These are phyloP conservation scores for Zoroaster sp. DNA, from an alignment of 53 echinoderm and acorn worm genomes.

Conservation along the genomic window DNA sequence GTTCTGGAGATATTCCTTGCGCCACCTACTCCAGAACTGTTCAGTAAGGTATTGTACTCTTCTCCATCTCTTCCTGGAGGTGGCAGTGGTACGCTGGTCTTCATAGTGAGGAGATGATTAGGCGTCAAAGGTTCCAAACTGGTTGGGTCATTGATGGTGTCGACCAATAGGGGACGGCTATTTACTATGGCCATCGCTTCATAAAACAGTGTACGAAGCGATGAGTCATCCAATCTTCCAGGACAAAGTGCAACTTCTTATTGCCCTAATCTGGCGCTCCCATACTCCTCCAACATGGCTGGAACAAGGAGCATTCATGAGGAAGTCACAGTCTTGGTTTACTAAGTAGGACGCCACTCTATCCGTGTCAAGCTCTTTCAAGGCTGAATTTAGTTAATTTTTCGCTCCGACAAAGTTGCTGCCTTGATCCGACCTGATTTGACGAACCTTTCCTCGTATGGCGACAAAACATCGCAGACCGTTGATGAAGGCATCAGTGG, in stretches of 20 bases:
- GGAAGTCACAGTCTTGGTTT: too few species aligned
- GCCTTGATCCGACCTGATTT: slow-evolving; percentile 56
- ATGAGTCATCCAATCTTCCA: too few species aligned
- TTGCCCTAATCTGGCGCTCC: slow-evolving; percentile 54
- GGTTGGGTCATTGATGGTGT: not conserved
- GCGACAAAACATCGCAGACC: slow-evolving; percentile 59
- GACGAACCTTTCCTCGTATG: too few species aligned
- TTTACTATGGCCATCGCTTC: not conserved
- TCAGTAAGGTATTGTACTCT: too few species aligned
- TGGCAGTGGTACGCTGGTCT: slow-evolving; percentile 16
- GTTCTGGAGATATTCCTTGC: slow-evolving; percentile 48
- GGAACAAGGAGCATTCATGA: too few species aligned
- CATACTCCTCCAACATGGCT: too few species aligned
- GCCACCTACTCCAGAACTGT: too few species aligned
- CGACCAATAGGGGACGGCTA: not conserved
- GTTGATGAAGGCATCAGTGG: slow-evolving; percentile 62
- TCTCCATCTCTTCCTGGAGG: slow-evolving; percentile 61
- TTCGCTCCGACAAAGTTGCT: slow-evolving; percentile 61
- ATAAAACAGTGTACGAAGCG: too few species aligned
- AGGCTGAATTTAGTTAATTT: slow-evolving; percentile 35
- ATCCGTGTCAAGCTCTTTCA: slow-evolving; percentile 39
- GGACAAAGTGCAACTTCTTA: slow-evolving; percentile 1
- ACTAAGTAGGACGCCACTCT: slow-evolving; percentile 8
- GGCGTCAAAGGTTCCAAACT: slow-evolving; percentile 52
- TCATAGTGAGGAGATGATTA: slow-evolving; percentile 61